Conservation (phyloP, 2,113 vertebrate species). For the Osmerus mordax region DNA sequence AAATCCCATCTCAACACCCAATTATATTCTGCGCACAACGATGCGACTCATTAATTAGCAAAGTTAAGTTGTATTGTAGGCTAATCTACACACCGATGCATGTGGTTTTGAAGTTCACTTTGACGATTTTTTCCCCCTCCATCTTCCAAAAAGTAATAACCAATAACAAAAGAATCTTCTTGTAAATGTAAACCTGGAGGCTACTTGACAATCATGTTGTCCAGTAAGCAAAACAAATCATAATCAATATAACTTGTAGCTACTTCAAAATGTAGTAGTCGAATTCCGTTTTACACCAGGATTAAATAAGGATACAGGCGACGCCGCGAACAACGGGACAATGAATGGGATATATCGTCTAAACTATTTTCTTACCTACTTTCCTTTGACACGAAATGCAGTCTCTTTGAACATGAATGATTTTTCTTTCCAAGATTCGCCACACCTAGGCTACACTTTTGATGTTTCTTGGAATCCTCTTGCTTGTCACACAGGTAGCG, state of each 20-base stretch:
- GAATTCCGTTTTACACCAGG: no score
- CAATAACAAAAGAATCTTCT: not conserved
- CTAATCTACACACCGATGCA: not conserved
- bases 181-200: not conserved
- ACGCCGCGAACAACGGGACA: not conserved
- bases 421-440: slow-evolving; percentile 21
- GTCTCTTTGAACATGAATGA: slow-evolving; percentile 26
- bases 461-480: not conserved
- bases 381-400: slow-evolving; percentile 1
- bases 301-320: no score
- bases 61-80: no score
- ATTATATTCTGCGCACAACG: no score
- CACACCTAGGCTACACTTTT: not conserved
- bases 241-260: no score
- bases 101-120: not conserved
- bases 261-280: no score
- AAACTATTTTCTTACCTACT: not conserved
- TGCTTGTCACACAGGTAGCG: not conserved
- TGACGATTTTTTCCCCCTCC: no score
- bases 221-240: no score
- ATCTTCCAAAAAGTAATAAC: no score
- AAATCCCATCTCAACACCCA: no score
- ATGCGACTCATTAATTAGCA: no score
- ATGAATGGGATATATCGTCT: not conserved
- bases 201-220: not conserved